Percentiles rank a stretch among this genome's conserved stretches.
These are phyloP conservation scores for Alosa alosa DNA, from an alignment of 2,113 vertebrate species.

Conservation along the genomic window DNA sequence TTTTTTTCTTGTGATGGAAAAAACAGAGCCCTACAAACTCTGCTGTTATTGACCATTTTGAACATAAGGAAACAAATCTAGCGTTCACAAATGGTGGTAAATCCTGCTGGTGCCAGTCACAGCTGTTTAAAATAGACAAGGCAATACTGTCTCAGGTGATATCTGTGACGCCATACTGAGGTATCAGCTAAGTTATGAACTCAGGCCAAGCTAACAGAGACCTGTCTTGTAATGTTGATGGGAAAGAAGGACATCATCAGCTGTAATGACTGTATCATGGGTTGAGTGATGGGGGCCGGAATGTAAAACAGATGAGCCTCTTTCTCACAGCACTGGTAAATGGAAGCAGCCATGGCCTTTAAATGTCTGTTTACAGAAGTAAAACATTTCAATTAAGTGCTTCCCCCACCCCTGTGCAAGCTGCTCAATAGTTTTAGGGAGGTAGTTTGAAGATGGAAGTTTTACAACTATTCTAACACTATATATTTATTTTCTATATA, in stretches of 20 bases:
- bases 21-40: not conserved
- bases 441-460: not conserved
- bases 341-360: slow-evolving; percentile 6
- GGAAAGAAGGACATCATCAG: not conserved
- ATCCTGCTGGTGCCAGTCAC: not conserved
- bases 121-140: not conserved
- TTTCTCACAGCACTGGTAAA: not conserved
- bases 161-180: not conserved
- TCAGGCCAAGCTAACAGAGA: not conserved
- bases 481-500: not conserved
- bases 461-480: too few relatives aligned
- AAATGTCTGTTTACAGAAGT: slow-evolving; percentile 18
- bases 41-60: not conserved
- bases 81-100: not conserved
- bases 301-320: not conserved
- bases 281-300: not conserved
- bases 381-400: not conserved
- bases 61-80: not conserved
- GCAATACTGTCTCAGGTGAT: not conserved
- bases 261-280: not conserved
- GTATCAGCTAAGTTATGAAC: not conserved
- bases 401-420: not conserved
- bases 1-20: not conserved
- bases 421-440: not conserved
- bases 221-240: not conserved